phyloP scores from a whole-genome alignment of 1,140 invertebrate species.

The Caerostris darwini region DNA sequence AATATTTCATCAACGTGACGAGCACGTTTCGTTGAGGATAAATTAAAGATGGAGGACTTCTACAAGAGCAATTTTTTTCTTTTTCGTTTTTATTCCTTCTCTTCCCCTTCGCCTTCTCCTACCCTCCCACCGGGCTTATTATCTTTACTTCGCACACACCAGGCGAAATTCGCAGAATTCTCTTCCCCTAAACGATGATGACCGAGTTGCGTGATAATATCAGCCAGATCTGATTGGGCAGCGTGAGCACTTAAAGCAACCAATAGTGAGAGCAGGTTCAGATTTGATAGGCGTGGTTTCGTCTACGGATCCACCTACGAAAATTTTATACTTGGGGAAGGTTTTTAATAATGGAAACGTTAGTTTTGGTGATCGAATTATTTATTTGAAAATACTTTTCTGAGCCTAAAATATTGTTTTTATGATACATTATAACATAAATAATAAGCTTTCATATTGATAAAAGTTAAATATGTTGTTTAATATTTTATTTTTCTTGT shows the following conservation, averaged over 20 bases:
- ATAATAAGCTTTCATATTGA: neutral
- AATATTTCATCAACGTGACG: conserved; percentile 49
- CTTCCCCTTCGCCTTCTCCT: neutral
- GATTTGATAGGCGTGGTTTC: conserved; percentile 2
- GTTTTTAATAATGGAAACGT: neutral
- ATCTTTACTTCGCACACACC: conserved; percentile 34
- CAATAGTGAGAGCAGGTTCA: conserved; percentile 36
- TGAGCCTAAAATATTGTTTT: neutral
- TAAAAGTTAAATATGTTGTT: no score
- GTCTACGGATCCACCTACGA: conserved; percentile 7
- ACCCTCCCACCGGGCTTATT: neutral
- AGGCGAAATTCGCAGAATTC: conserved; percentile 72
- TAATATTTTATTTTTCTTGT: no score
- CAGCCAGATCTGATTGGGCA: conserved; percentile 42
- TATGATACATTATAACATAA: neutral
- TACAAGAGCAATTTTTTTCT: neutral
- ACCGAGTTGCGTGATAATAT: conserved; percentile 71
- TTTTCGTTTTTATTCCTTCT: conserved; percentile 15
- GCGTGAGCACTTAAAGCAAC: conserved; percentile 9
- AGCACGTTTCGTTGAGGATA: conserved; percentile 28
- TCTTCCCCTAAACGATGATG: conserved; percentile 58
- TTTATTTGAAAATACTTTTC: neutral
- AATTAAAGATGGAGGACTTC: conserved; percentile 50
- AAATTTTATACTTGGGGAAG: conserved; percentile 15
- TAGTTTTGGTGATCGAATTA: neutral